Evolutionary conservation across 2,888 invertebrate species (phyloP), one percentile per base, ranked within the genome.

Genomic region (Meganola albula): DNA sequence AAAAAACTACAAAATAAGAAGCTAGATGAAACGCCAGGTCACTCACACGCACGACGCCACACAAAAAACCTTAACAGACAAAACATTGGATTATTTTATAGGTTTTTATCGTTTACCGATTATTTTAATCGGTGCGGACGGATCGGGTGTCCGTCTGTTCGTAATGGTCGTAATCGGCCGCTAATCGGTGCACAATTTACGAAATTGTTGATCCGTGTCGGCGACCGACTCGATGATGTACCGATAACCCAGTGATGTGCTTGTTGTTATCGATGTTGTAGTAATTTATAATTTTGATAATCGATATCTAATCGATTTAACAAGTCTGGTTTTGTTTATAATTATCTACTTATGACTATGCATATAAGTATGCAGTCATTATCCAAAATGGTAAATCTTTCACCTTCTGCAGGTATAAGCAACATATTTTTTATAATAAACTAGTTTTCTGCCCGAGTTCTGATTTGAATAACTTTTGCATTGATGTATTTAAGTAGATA

Each of bases 171-270:
- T 85, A 84, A 84, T 82, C 83, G 83, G 63, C 63, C 82, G 83
- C 84, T 85, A 84, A 85, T 84, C 84, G 84, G 79, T 55, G 74
- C 70, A 82, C 83, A 80, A 85, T 85, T 85, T 85, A 84, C 84
- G 63, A 85, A 85, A 85, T 85, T 83, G 83, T 84, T 73, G 78
- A 79, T 74, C 79, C 79, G 75, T 82, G 83, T 77, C 83, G 80
- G 78, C 80, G 73, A 74, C 74, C 73, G 75, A 65, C 58, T 65
- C 73, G 75, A 67, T 68, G 63, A 66, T 63, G 63, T 66, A 39
- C 58, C 64, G 67, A 68, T 66, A 54, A 55, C 38, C 51, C 72
- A 76, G 79, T 69, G 82, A 47, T 71, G 79, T 46, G 53, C 41
- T 38, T 36, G 38, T 49, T 58, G 63, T 60, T 76, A 74, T 71